phyloP scores from a whole-genome alignment of 2,113 vertebrate genomes.

The Heterotilapia buettikoferi region DNA sequence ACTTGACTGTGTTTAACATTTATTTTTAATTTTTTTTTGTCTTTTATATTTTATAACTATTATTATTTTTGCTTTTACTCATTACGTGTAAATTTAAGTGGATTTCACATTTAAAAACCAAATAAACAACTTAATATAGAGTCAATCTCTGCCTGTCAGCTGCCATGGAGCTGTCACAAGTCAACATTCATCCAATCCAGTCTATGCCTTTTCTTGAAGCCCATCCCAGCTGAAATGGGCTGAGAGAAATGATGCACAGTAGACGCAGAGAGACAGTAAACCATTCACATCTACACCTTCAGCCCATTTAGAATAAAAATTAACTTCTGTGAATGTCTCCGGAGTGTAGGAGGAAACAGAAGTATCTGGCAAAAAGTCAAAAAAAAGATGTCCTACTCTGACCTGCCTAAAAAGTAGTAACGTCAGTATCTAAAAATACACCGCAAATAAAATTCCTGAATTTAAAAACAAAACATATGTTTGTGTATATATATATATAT shows the following conservation, averaged over 20 bases:
- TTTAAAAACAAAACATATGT: not conserved
- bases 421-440: not conserved
- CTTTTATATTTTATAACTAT: not conserved
- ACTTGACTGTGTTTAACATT: not conserved
- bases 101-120: not conserved
- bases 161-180: accelerated
- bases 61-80: not conserved
- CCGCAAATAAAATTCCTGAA: not conserved
- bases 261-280: not conserved
- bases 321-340: not conserved
- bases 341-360: not conserved
- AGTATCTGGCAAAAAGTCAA: not conserved
- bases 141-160: not conserved
- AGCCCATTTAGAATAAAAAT: not conserved
- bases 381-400: not conserved
- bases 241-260: not conserved
- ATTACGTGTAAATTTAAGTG: not conserved
- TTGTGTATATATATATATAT: not conserved
- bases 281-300: not conserved
- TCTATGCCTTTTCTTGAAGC: not conserved
- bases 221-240: not conserved
- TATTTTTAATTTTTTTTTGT: not conserved
- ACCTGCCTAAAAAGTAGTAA: not conserved
- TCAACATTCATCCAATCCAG: not conserved
- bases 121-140: not conserved